A percentile compares a stretch with the other conserved stretches of the same genome.
These are phyloP conservation scores for Diaperis boleti DNA, from an alignment of 2,888 invertebrate species.

Conservation along the genomic window DNA sequence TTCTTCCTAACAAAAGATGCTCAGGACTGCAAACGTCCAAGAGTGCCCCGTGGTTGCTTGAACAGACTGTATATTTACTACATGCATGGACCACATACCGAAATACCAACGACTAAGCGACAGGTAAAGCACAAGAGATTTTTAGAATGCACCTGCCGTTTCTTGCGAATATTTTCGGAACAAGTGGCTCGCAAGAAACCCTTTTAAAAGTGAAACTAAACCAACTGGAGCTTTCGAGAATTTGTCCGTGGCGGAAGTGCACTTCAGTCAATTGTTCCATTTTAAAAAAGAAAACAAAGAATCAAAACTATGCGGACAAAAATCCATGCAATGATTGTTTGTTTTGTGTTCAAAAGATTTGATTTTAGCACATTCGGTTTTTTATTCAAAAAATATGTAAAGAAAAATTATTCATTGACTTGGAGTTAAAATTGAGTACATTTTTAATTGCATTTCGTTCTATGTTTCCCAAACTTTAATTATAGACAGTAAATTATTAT, in stretches of 20 bases:
- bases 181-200: constrained; percentile 22
- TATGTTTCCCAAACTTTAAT: no score
- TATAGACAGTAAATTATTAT: no score
- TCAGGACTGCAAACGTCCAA: constrained; percentile 21
- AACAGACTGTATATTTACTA: neutral
- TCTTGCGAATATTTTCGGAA: constrained; percentile 18
- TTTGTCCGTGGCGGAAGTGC: neutral
- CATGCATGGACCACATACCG: neutral
- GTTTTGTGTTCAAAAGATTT: no score
- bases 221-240: neutral
- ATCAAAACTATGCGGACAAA: no score
- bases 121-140: constrained; percentile 34
- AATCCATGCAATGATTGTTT: no score
- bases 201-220: constrained; percentile 12
- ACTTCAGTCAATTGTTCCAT: neutral
- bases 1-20: constrained; percentile 20
- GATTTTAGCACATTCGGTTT: no score
- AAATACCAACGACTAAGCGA: constrained; percentile 18
- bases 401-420: no score
- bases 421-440: no score
- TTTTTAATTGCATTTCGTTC: no score
- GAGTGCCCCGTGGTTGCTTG: neutral
- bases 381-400: no score
- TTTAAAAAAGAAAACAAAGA: no score
- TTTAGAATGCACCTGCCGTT: constrained; percentile 30